These are phyloP conservation scores for Hecatera dysodea DNA, from an alignment of 2,888 invertebrate genomes.

Conservation along the genomic window DNA sequence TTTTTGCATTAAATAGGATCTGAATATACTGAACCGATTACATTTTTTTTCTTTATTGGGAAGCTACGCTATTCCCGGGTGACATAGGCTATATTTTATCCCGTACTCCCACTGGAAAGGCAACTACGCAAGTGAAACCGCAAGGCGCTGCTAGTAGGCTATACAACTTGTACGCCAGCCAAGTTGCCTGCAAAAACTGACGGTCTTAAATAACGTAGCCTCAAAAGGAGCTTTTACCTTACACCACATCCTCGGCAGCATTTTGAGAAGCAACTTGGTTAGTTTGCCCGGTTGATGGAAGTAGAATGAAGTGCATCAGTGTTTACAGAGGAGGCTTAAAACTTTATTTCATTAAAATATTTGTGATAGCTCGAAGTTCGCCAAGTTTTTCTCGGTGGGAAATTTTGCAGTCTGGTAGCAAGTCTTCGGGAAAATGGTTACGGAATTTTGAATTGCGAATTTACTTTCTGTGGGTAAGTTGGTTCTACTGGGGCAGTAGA, in stretches of 20 bases:
- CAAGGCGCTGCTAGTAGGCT: no score
- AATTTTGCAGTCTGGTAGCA: conserved; percentile 18
- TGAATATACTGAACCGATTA: no score
- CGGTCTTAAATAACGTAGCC: no score
- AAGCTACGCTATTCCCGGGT: no score
- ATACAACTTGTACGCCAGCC: no score
- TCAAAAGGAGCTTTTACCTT: conserved; percentile 37
- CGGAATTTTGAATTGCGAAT: background rate
- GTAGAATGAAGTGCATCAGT: conserved; percentile 64
- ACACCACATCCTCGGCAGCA: conserved; percentile 25
- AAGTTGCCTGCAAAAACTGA: no score
- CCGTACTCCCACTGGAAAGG: no score
- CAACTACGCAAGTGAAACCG: no score
- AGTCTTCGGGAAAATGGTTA: conserved; percentile 29
- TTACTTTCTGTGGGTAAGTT: background rate
- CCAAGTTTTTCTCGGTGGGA: conserved; percentile 45
- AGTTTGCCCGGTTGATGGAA: conserved; percentile 61
- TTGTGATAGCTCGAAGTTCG: conserved; percentile 55
- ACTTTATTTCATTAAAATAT: conserved; percentile 69
- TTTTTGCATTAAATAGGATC: no score
- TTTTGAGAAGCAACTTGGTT: conserved; percentile 59
- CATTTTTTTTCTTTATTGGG: no score
- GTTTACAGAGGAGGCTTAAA: conserved; percentile 69
- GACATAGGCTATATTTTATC: no score
- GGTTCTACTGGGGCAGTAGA: no score